Conservation (phyloP, 2,888 invertebrate genomes). For the Cremastinae sp. region DNA sequence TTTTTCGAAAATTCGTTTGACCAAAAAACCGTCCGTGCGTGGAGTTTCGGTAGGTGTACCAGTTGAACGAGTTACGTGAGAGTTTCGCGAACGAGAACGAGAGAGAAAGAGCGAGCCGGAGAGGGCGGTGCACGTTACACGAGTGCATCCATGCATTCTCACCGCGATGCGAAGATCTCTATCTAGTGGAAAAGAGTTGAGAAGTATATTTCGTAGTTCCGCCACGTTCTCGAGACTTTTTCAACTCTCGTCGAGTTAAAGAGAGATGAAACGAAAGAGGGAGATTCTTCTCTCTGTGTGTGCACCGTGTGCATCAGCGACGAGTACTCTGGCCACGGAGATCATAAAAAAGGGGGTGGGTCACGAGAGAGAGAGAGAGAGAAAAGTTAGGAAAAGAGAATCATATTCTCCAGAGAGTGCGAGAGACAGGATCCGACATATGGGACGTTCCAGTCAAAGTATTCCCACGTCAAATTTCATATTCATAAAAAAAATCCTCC, state of each 20-base stretch:
- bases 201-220: constrained; percentile 74
- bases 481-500: not conserved
- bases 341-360: constrained; percentile 48
- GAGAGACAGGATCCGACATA: constrained; percentile 24
- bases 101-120: no score
- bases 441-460: constrained; percentile 4
- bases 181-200: constrained; percentile 72
- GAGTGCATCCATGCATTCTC: constrained; percentile 55
- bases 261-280: not conserved
- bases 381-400: constrained; percentile 48
- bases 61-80: constrained; percentile 54
- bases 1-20: constrained; percentile 10
- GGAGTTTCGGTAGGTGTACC: constrained; percentile 35
- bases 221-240: constrained; percentile 75
- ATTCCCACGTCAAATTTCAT: not conserved
- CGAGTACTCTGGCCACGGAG: constrained; percentile 30
- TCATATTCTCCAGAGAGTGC: constrained; percentile 48
- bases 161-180: constrained; percentile 64
- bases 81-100: constrained; percentile 43
- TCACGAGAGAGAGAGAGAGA: constrained; percentile 18
- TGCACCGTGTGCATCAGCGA: constrained; percentile 11
- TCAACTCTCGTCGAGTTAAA: constrained; percentile 44
- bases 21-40: not conserved
- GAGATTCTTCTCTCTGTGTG: constrained; percentile 6
- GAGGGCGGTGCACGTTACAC: constrained; percentile 47